Evolutionary conservation across 2,113 vertebrate species (phyloP), one percentile per base, ranked within the genome.

Genomic region (Syrrhaptes paradoxus): DNA sequence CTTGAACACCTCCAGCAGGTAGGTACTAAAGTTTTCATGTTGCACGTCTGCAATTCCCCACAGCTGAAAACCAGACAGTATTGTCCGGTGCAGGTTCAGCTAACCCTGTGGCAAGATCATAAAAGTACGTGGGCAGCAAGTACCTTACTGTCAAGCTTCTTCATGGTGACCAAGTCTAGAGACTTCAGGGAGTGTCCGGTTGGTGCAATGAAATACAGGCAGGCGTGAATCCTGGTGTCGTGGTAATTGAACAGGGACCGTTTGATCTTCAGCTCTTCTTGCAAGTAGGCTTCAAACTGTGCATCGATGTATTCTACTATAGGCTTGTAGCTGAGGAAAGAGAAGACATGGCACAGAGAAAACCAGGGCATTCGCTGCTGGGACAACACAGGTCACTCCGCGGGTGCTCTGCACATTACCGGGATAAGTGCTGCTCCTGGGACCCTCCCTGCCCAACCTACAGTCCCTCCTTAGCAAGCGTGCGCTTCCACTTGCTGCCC

Each of bases 111-210:
- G 26, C 18, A 45, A n/a, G 41, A 8, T 5, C 25, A 38, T 2
- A 17, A 68, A 85, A 89, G 14, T 48, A 28, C 17, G 9, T 1
- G 7, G 48, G 45, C 75, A 73, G 75, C 28, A 38, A 76, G 52
- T 98, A 98, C 98, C 98, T 98, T 98, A 85, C 98, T 98, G 88
- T 98, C 98, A 1, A 98, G 98, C 89, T 98, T 98, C 90, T 98
- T 98, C 98, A 98, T 98, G 88, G 98, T 98, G 89, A 98, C 98
- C 95, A 98, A 96, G 86, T 98, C 98, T 31, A 98, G 96, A 65
- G 98, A 98, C 90, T 98, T 98, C 48, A 98, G 91, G 0, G 98
- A 98, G 61, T 98, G 98, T 5, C 98, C 98, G 0, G 98, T 98
- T 6, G 98, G 98, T 1, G 98, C 98, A 1, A 98, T 98, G 95